Percentiles rank a stretch among this genome's conserved stretches.
Evolutionary conservation across 2,113 vertebrate species (phyloP).

Genomic region (Coregonus clupeaformis): DNA sequence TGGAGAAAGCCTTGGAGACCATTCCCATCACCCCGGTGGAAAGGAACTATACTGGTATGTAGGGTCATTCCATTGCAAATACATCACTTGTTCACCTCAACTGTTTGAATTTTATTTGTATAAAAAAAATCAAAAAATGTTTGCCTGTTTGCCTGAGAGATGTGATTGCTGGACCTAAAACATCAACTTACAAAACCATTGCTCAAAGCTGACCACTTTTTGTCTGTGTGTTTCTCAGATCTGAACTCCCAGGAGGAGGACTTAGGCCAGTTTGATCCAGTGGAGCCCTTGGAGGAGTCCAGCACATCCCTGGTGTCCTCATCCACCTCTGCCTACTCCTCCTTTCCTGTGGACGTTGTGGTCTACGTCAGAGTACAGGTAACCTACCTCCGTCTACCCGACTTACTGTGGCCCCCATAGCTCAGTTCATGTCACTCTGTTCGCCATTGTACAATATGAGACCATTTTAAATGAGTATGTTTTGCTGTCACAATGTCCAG

Average conservation of each 20-base stretch:
- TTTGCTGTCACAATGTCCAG: not conserved
- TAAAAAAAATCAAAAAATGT: too few relatives aligned
- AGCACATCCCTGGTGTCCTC: conserved; percentile 89
- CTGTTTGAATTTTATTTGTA: too few relatives aligned
- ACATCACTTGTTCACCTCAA: conserved; percentile 31
- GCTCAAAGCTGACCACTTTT: not conserved
- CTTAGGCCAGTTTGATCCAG: conserved; percentile 92
- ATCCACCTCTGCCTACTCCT: conserved; percentile 91
- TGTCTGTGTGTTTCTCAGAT: conserved; percentile 59
- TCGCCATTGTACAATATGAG: too few relatives aligned
- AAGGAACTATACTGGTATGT: conserved; percentile 80
- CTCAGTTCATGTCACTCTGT: too few relatives aligned
- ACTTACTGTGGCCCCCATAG: not conserved
- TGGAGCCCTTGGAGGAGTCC: conserved; percentile 92
- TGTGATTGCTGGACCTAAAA: not conserved
- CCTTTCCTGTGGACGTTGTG: conserved; percentile 97
- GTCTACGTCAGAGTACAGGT: conserved; percentile 99
- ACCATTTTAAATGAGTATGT: too few relatives aligned
- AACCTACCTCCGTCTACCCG: not conserved
- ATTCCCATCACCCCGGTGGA: conserved; percentile 98
- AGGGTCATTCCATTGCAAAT: too few relatives aligned
- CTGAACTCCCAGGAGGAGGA: conserved; percentile 93
- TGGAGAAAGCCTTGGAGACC: conserved; percentile 97
- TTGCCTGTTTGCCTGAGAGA: not conserved
- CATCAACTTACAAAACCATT: too few relatives aligned